Percentiles rank a stretch among this genome's conserved stretches.
Evolutionary conservation across 2,888 invertebrate genomes (phyloP).

Genomic region (Cataglyphis altisquamis): DNA sequence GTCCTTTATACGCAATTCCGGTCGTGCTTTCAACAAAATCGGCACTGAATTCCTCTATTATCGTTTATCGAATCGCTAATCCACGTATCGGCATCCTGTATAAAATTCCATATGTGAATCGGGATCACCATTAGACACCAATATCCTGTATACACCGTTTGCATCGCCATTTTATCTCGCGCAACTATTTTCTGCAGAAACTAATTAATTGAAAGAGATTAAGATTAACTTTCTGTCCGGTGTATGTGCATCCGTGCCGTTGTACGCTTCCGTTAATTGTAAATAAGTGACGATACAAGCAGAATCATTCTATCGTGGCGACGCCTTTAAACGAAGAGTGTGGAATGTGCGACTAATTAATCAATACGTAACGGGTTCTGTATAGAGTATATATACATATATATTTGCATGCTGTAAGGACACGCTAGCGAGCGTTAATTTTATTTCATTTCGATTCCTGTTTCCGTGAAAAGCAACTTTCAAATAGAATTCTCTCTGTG

Average conservation of each 20-base stretch:
- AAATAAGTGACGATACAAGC: constrained; percentile 1
- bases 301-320: constrained; percentile 26
- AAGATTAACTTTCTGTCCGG: constrained; percentile 33
- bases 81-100: constrained; percentile 10
- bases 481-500: neutral
- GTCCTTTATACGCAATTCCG: constrained; percentile 40
- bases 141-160: constrained; percentile 3
- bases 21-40: constrained; percentile 40
- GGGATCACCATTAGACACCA: constrained; percentile 21
- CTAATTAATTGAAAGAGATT: constrained; percentile 24
- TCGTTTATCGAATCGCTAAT: constrained; percentile 22
- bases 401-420: constrained; percentile 40
- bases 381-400: neutral
- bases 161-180: constrained; percentile 23
- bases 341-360: constrained; percentile 58
- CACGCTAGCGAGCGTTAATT: constrained; percentile 28
- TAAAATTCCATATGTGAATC: constrained; percentile 10
- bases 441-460: constrained; percentile 40
- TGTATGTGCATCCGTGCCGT: neutral
- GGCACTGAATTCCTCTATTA: constrained; percentile 13
- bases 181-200: constrained; percentile 16
- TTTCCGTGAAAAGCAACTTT: constrained; percentile 3
- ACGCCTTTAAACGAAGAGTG: constrained; percentile 60
- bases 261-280: constrained; percentile 21
- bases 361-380: constrained; percentile 63